Percentiles rank a stretch among this genome's conserved stretches.
Conservation (phyloP, 2,888 invertebrate species). For the Drosophila subquinaria region DNA sequence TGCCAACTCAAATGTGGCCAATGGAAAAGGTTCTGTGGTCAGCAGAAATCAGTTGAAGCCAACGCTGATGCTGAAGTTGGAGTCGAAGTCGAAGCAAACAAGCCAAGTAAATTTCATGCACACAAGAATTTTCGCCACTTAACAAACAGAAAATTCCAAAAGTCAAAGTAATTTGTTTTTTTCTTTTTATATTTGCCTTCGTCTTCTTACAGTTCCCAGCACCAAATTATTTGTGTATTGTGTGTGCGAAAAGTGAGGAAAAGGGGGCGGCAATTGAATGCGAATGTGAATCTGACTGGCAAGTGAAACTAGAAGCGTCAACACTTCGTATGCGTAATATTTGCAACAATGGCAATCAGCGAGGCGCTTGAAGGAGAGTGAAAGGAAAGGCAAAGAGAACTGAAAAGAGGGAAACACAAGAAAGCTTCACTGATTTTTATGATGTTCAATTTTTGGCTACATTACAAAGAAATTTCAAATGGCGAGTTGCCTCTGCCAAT, state of each 20-base stretch:
- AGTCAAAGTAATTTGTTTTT: constrained; percentile 62
- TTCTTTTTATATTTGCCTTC: constrained; percentile 19
- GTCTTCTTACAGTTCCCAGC: constrained; percentile 1
- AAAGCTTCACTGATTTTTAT: constrained; percentile 55
- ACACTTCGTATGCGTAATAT: constrained; percentile 63
- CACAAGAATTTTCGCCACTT: constrained; percentile 59
- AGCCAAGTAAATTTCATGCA: constrained; percentile 49
- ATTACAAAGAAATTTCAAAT: constrained; percentile 45
- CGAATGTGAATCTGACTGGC: constrained; percentile 25
- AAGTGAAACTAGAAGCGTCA: constrained; percentile 45
- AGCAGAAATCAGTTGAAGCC: constrained; percentile 52
- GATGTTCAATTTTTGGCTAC: constrained; percentile 45
- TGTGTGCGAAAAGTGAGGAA: too few species aligned
- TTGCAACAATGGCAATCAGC: constrained; percentile 61
- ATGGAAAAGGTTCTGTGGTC: constrained; percentile 60
- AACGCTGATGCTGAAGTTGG: neutral
- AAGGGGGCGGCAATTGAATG: constrained; percentile 33
- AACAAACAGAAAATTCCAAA: constrained; percentile 63
- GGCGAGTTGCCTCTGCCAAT: constrained; percentile 37
- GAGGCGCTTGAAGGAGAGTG: neutral
- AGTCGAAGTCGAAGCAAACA: constrained; percentile 31
- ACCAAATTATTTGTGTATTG: constrained; percentile 47
- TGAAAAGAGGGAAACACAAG: neutral
- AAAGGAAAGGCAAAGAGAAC: neutral
- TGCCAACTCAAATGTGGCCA: constrained; percentile 50